Percentiles rank a stretch among this genome's conserved stretches.
phyloP scores from a whole-genome alignment of 2,888 invertebrate genomes.

The Epinotia demarniana region DNA sequence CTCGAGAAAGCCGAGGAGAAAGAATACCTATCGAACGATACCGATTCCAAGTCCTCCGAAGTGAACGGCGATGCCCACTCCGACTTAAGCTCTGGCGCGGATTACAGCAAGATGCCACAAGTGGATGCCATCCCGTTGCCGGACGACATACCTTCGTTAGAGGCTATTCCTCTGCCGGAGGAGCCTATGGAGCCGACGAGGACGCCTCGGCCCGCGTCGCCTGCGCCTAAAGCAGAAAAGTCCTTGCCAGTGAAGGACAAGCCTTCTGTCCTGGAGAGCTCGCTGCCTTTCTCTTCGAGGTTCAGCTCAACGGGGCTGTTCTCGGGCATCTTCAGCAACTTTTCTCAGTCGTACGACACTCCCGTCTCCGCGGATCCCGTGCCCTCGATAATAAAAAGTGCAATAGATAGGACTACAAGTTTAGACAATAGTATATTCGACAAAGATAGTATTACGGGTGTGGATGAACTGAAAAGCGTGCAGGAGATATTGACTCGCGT shows the following conservation, averaged over 20 bases:
- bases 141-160: conserved; percentile 42
- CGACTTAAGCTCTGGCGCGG: conserved; percentile 41
- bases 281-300: conserved; percentile 69
- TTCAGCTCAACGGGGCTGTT: conserved; percentile 77
- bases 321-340: conserved; percentile 77
- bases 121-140: conserved; percentile 64
- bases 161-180: conserved; percentile 48
- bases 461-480: conserved; percentile 78
- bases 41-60: conserved; percentile 40
- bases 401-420: conserved; percentile 81
- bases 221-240: conserved; percentile 51
- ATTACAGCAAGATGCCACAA: conserved; percentile 34
- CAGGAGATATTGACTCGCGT: conserved; percentile 81
- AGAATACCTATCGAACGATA: conserved; percentile 31
- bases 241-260: conserved; percentile 55
- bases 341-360: conserved; percentile 67
- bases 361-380: conserved; percentile 74
- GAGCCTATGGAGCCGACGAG: conserved; percentile 52
- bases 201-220: conserved; percentile 36
- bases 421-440: conserved; percentile 77
- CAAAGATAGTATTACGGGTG: conserved; percentile 70
- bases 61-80: conserved; percentile 31
- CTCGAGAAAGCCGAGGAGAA: conserved; percentile 35
- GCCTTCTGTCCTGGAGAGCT: conserved; percentile 65
- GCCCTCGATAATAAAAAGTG: conserved; percentile 81